Conservation (phyloP, 1,140 invertebrate species). For the Drosophila tani region DNA sequence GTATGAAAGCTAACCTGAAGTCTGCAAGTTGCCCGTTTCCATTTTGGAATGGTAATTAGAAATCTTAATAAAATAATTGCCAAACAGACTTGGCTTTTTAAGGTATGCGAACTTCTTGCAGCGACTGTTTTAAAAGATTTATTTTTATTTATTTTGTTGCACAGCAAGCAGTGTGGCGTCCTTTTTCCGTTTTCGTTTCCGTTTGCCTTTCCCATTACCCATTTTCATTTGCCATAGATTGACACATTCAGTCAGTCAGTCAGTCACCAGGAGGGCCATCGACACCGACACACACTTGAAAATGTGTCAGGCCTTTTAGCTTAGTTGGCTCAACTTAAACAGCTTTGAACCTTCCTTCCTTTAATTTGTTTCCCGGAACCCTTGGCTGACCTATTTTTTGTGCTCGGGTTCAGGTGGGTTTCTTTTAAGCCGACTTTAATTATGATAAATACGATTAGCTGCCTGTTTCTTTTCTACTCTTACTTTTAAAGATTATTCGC, state of each 20-base stretch:
- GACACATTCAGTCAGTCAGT: constrained; percentile 43
- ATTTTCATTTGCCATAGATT: constrained; percentile 15
- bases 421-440: constrained; percentile 48
- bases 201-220: constrained; percentile 12
- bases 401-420: no score
- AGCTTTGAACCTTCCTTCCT: background rate
- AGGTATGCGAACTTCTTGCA: background rate
- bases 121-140: constrained; percentile 5
- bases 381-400: constrained; percentile 10
- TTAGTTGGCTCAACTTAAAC: constrained; percentile 20
- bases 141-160: background rate
- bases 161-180: constrained; percentile 25
- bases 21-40: background rate
- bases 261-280: constrained; percentile 33
- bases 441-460: constrained; percentile 54
- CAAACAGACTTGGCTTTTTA: background rate
- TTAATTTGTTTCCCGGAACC: constrained; percentile 13
- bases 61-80: background rate
- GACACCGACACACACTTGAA: constrained; percentile 38
- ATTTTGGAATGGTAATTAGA: background rate
- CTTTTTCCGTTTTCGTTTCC: constrained; percentile 26
- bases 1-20: background rate
- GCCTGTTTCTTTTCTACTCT: background rate
- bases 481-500: background rate
- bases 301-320: constrained; percentile 56